phyloP scores from a whole-genome alignment of 2,797 vertebrate species.

The Arctocebus calabarensis region DNA sequence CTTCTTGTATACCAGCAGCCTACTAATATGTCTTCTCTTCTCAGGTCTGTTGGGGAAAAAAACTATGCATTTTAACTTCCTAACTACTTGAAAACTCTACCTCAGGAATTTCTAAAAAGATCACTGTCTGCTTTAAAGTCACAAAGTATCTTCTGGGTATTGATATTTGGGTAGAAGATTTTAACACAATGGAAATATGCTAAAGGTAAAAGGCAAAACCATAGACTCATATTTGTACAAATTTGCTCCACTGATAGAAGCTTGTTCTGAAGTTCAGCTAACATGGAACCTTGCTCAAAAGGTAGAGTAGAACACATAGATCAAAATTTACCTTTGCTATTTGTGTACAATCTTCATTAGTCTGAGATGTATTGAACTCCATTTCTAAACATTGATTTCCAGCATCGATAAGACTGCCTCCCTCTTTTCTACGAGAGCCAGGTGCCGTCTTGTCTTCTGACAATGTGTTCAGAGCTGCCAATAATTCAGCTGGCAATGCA shows the following conservation, averaged over 20 bases:
- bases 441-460: conserved; percentile 68
- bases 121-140: not conserved
- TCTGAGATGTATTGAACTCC: conserved; percentile 30
- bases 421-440: conserved; percentile 38
- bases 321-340: conserved; percentile 66
- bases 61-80: conserved; percentile 17
- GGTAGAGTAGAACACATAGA: conserved; percentile 51
- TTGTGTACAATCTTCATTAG: conserved; percentile 77
- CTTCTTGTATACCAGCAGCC: not conserved
- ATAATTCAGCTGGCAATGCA: conserved; percentile 72
- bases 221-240: conserved; percentile 49
- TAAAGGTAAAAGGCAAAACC: conserved; percentile 25
- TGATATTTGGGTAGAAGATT: not conserved
- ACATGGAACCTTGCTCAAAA: conserved; percentile 66
- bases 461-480: conserved; percentile 69
- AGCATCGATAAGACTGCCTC: not conserved
- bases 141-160: not conserved
- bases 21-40: conserved; percentile 5
- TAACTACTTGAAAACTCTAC: conserved; percentile 11
- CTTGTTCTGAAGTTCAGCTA: conserved; percentile 47
- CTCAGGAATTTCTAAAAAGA: not conserved
- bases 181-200: conserved; percentile 45
- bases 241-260: conserved; percentile 74
- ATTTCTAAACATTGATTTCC: conserved; percentile 32
- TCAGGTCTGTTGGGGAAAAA: not conserved